Evolutionary conservation across 92 coral and sea anemone genomes (phyloP).

Genomic region (Diadumene lineata): DNA sequence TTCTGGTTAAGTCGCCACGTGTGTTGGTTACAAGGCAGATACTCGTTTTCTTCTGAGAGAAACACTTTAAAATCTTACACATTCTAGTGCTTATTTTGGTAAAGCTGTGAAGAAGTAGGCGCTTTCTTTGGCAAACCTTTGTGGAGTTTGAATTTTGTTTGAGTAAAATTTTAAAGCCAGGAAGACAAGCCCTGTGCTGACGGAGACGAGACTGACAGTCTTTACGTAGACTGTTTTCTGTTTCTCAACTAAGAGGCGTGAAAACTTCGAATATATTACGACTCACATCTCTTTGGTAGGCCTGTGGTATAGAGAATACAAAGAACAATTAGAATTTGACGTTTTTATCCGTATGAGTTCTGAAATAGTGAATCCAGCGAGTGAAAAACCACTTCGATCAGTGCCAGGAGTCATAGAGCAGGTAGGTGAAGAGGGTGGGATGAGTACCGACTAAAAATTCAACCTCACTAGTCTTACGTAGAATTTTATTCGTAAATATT

Average conservation of each 20-base stretch:
- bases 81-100: conserved; percentile 6
- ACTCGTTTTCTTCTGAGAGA: conserved; percentile 42
- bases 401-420: conserved; percentile 30
- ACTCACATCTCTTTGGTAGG: conserved; percentile 21
- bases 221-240: conserved; percentile 43
- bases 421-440: conserved; percentile 48
- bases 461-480: conserved; percentile 20
- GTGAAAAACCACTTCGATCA: conserved; percentile 49
- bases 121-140: conserved; percentile 9
- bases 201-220: conserved; percentile 31
- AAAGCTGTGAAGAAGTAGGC: conserved; percentile 5
- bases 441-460: conserved; percentile 23
- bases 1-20: conserved; percentile 84
- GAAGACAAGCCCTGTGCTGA: conserved; percentile 47
- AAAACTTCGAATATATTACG: conserved; percentile 22
- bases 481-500: conserved; percentile 15
- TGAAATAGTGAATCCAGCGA: conserved; percentile 46
- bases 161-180: background rate
- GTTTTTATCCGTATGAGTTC: conserved; percentile 52
- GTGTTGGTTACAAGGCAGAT: conserved; percentile 84
- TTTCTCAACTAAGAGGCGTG: conserved; percentile 38
- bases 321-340: conserved; percentile 23
- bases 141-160: conserved; percentile 23
- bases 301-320: conserved; percentile 33
- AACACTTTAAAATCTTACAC: conserved; percentile 24